A percentile compares a stretch with the other conserved stretches of the same genome.
phyloP scores from a whole-genome alignment of 2,888 invertebrate species.

The Glaucopsyche alexis region DNA sequence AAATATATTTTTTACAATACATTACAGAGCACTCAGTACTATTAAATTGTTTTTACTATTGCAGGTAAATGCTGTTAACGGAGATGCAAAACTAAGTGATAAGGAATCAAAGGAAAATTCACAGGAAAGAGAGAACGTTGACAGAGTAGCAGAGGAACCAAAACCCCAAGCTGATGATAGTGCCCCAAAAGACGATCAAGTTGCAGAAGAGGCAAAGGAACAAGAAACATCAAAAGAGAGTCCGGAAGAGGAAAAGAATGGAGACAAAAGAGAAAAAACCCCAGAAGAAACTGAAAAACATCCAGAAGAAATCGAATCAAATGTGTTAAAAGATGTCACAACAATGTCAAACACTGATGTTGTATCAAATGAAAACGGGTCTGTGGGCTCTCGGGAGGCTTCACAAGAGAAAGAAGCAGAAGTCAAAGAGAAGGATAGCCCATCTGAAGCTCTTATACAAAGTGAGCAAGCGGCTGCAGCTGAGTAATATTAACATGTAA shows the following conservation, averaged over 20 bases:
- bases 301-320: conserved; percentile 48
- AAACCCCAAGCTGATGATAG: conserved; percentile 42
- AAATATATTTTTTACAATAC: background rate
- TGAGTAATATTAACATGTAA: conserved; percentile 57
- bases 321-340: conserved; percentile 56
- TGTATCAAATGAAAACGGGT: conserved; percentile 62
- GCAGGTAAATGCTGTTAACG: conserved; percentile 60
- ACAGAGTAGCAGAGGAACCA: conserved; percentile 41
- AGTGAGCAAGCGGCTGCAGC: conserved; percentile 65
- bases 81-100: conserved; percentile 51
- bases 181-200: conserved; percentile 36
- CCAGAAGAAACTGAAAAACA: conserved; percentile 47
- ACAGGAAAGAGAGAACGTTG: conserved; percentile 47
- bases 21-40: background rate
- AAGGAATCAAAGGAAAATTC: conserved; percentile 58
- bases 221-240: conserved; percentile 44
- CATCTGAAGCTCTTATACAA: conserved; percentile 67
- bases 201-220: conserved; percentile 36
- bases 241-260: conserved; percentile 42
- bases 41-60: conserved; percentile 36
- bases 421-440: conserved; percentile 56
- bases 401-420: conserved; percentile 62
- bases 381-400: conserved; percentile 66
- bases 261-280: conserved; percentile 52
- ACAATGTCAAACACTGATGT: conserved; percentile 57